Conservation (phyloP, 2,797 vertebrate species). For the Leucoraja ocellata region DNA sequence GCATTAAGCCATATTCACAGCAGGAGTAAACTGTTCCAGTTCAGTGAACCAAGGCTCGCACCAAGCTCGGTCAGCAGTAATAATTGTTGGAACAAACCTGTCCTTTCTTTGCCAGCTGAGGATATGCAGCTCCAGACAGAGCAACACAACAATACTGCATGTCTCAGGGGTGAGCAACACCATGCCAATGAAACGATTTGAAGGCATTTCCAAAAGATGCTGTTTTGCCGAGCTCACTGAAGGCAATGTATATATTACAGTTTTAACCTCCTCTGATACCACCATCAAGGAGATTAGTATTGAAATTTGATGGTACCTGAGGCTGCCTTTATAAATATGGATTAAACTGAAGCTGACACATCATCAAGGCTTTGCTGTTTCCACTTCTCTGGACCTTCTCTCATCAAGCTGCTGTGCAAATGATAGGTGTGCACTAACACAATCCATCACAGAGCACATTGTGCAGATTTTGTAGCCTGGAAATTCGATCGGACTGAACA, state of each 20-base stretch:
- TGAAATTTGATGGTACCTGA: neutral
- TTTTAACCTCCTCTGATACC: neutral
- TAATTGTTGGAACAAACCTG: slow-evolving; percentile 59
- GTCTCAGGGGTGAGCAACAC: slow-evolving; percentile 55
- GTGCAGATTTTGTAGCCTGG: neutral
- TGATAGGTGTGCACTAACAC: too few relatives aligned
- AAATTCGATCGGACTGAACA: neutral
- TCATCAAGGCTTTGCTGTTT: neutral
- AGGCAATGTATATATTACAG: slow-evolving; percentile 41
- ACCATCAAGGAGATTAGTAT: too few relatives aligned
- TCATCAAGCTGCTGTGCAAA: too few relatives aligned
- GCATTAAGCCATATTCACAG: slow-evolving; percentile 51
- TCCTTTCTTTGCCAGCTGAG: slow-evolving; percentile 52
- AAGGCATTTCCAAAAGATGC: slow-evolving; percentile 60
- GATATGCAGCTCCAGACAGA: slow-evolving; percentile 57
- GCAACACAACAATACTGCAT: slow-evolving; percentile 59
- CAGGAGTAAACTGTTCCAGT: slow-evolving; percentile 50
- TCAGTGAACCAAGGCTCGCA: slow-evolving; percentile 47
- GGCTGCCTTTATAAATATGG: neutral
- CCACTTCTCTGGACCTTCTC: neutral
- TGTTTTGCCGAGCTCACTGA: slow-evolving; percentile 52
- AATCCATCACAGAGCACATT: neutral
- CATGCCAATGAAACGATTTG: slow-evolving; percentile 62
- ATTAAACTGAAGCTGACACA: neutral
- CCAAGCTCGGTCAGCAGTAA: slow-evolving; percentile 51